A percentile compares a stretch with the other conserved stretches of the same genome.
These are phyloP conservation scores for Icerya purchasi DNA, from an alignment of 2,888 invertebrate species.

Conservation along the genomic window DNA sequence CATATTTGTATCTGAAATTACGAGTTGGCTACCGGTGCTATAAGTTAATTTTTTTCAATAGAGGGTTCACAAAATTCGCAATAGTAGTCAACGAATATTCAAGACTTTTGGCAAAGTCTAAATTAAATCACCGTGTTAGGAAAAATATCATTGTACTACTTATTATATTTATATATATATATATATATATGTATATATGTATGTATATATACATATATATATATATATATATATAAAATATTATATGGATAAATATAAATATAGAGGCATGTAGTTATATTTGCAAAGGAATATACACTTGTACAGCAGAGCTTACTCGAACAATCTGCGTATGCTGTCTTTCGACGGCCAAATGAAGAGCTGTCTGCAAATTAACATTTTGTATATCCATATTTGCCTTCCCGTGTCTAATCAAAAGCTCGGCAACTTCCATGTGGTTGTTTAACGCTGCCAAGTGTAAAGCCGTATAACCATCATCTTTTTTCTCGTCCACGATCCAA, in stretches of 20 bases:
- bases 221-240: too few relatives aligned
- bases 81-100: too few relatives aligned
- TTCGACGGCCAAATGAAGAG: conserved; percentile 84
- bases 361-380: conserved; percentile 86
- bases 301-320: conserved; percentile 40
- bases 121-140: too few relatives aligned
- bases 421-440: conserved; percentile 91
- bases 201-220: too few relatives aligned
- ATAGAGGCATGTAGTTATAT: too few relatives aligned
- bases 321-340: conserved; percentile 96
- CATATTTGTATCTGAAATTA: too few relatives aligned
- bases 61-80: too few relatives aligned
- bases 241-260: too few relatives aligned
- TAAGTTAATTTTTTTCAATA: too few relatives aligned
- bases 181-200: neutral
- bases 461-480: conserved; percentile 94
- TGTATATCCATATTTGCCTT: conserved; percentile 87
- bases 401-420: conserved; percentile 64
- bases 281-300: too few relatives aligned
- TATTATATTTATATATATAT: neutral
- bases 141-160: neutral
- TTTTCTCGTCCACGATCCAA: conserved; percentile 97
- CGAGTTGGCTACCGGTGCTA: too few relatives aligned
- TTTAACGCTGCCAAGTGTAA: conserved; percentile 87
- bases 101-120: too few relatives aligned